These are phyloP conservation scores for Priocnemis perturbator DNA, from an alignment of 2,888 invertebrate genomes.

Conservation along the genomic window DNA sequence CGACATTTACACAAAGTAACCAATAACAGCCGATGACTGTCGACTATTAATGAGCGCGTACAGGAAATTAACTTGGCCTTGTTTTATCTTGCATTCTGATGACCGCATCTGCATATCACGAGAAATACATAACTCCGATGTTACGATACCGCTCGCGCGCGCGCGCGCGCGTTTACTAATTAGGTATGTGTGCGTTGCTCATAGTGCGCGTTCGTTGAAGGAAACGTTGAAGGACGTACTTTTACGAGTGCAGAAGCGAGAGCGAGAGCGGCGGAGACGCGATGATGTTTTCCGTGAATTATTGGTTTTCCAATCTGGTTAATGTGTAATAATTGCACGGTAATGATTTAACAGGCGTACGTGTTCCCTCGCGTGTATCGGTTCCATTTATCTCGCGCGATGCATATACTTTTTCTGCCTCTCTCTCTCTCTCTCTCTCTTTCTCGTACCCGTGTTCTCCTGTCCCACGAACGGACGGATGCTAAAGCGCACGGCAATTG, in stretches of 20 bases:
- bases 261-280: constrained; percentile 18
- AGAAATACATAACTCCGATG: no score
- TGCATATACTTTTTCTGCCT: no score
- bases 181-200: constrained; percentile 40
- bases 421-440: not conserved
- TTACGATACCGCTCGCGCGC: no score
- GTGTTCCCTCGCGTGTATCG: constrained; percentile 5
- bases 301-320: constrained; percentile 4
- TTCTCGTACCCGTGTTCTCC: not conserved
- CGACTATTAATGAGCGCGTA: constrained; percentile 35
- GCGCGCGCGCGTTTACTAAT: constrained; percentile 38
- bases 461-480: no score
- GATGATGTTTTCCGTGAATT: constrained; percentile 8
- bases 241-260: constrained; percentile 35
- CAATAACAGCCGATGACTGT: constrained; percentile 4
- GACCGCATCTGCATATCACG: constrained; percentile 46
- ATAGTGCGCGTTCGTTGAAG: constrained; percentile 29
- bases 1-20: not conserved
- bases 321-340: constrained; percentile 4
- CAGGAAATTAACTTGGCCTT: constrained; percentile 59
- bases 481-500: not conserved
- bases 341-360: constrained; percentile 7
- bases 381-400: not conserved
- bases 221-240: constrained; percentile 56
- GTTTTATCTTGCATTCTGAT: constrained; percentile 59